A percentile compares a stretch with the other conserved stretches of the same genome.
Conservation (phyloP, 1,140 invertebrate genomes). For the Cydia amplana region DNA sequence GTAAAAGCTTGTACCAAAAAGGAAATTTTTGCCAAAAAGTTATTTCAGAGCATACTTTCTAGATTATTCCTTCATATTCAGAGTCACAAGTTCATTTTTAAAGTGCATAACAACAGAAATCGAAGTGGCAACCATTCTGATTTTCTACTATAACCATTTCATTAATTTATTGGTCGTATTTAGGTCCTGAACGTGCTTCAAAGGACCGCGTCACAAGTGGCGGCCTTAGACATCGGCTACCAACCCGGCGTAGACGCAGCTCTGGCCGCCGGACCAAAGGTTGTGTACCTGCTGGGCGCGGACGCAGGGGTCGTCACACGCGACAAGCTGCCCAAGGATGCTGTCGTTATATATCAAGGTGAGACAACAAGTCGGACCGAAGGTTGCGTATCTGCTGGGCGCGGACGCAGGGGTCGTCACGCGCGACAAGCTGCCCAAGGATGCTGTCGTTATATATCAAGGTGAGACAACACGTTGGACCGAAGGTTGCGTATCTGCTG, state of each 20-base stretch:
- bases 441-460: constrained; percentile 93
- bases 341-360: constrained; percentile 96
- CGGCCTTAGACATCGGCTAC: constrained; percentile 97
- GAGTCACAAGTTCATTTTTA: too few species aligned
- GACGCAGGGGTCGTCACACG: constrained; percentile 91
- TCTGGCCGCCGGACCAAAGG: constrained; percentile 85
- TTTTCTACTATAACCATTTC: too few species aligned
- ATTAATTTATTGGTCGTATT: constrained; percentile 67
- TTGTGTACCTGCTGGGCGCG: constrained; percentile 95
- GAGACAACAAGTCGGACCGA: neutral
- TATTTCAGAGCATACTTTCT: too few species aligned
- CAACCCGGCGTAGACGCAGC: constrained; percentile 87
- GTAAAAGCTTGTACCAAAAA: too few species aligned
- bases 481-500: neutral
- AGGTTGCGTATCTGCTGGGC: neutral
- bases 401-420: neutral
- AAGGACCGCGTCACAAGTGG: constrained; percentile 95
- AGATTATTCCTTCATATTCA: too few species aligned
- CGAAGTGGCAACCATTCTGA: neutral
- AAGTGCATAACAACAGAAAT: neutral
- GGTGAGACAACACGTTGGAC: neutral
- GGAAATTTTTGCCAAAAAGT: too few species aligned
- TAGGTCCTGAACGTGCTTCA: constrained; percentile 95
- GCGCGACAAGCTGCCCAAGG: constrained; percentile 84
- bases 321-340: constrained; percentile 89